Percentiles rank a stretch among this genome's conserved stretches.
These are phyloP conservation scores for Dolomedes plantarius DNA, from an alignment of 2,888 invertebrate genomes.

Conservation along the genomic window DNA sequence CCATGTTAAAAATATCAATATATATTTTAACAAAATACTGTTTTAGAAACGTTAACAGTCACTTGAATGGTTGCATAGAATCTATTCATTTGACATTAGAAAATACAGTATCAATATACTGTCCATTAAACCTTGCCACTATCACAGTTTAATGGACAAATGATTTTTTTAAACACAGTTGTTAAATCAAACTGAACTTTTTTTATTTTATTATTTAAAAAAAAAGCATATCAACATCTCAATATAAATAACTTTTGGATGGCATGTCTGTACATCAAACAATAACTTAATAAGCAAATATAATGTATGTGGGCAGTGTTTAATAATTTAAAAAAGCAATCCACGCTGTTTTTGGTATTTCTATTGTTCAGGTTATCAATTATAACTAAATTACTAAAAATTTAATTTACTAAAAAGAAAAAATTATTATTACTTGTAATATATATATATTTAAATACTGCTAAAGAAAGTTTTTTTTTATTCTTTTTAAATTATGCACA, in stretches of 20 bases:
- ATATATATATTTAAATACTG: too few relatives aligned
- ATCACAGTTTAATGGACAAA: conserved; percentile 57
- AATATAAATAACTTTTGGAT: conserved; percentile 62
- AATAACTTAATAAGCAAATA: background rate
- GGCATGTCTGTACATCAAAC: conserved; percentile 57
- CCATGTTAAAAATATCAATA: background rate
- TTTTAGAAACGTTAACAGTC: background rate
- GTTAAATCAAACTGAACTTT: background rate
- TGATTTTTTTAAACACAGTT: background rate
- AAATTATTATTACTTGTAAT: too few relatives aligned
- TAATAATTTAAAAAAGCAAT: background rate
- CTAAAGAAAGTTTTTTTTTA: too few relatives aligned
- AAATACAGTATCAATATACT: background rate
- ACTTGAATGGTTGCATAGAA: background rate
- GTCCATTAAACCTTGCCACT: background rate
- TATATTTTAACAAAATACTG: conserved; percentile 2
- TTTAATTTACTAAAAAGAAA: too few relatives aligned
- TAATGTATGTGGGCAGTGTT: background rate
- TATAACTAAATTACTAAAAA: too few relatives aligned
- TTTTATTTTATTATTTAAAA: too few relatives aligned
- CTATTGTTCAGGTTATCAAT: too few relatives aligned
- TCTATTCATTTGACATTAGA: background rate
- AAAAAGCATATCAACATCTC: background rate
- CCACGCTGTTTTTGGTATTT: too few relatives aligned
- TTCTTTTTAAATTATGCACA: too few relatives aligned